phyloP scores from a whole-genome alignment of 2,797 vertebrate genomes.

The Eulemur mongoz region DNA sequence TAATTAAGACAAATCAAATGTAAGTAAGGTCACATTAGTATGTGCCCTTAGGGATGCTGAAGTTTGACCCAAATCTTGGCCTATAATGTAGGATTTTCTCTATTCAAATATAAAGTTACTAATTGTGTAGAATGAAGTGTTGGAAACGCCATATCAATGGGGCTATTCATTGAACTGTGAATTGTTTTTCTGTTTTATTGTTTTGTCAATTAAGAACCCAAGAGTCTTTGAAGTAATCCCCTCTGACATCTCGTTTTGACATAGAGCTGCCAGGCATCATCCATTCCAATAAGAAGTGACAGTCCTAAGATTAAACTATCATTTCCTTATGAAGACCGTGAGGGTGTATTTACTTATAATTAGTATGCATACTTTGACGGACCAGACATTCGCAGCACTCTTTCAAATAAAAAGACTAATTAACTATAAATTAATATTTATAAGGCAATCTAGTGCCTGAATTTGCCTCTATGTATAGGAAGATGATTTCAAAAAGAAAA shows the following conservation, averaged over 20 bases:
- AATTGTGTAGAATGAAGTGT: not conserved
- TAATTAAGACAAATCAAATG: conserved; percentile 19
- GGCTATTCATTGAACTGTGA: not conserved
- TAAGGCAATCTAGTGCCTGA: conserved; percentile 65
- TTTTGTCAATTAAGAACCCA: conserved; percentile 77
- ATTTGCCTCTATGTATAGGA: conserved; percentile 59
- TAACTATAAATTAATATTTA: conserved; percentile 85
- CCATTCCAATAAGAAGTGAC: conserved; percentile 79
- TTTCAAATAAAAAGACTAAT: conserved; percentile 81
- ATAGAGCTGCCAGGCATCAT: conserved; percentile 72
- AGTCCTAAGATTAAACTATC: conserved; percentile 83
- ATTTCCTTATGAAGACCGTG: conserved; percentile 79
- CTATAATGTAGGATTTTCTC: not conserved
- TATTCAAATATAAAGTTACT: not conserved
- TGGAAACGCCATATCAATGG: conserved; percentile 7
- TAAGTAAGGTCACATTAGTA: not conserved
- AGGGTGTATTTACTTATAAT: conserved; percentile 81
- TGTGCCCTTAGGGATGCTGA: not conserved
- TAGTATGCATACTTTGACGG: conserved; percentile 79
- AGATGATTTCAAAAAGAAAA: conserved; percentile 43
- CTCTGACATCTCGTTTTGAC: conserved; percentile 79
- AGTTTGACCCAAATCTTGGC: not conserved
- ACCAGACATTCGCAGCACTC: conserved; percentile 79
- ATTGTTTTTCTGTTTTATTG: conserved; percentile 74
- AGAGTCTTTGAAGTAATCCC: conserved; percentile 73